A percentile compares a stretch with the other conserved stretches of the same genome.
These are phyloP conservation scores for Phylloscopus trochiloides DNA, from an alignment of 2,113 vertebrate genomes.

Conservation along the genomic window DNA sequence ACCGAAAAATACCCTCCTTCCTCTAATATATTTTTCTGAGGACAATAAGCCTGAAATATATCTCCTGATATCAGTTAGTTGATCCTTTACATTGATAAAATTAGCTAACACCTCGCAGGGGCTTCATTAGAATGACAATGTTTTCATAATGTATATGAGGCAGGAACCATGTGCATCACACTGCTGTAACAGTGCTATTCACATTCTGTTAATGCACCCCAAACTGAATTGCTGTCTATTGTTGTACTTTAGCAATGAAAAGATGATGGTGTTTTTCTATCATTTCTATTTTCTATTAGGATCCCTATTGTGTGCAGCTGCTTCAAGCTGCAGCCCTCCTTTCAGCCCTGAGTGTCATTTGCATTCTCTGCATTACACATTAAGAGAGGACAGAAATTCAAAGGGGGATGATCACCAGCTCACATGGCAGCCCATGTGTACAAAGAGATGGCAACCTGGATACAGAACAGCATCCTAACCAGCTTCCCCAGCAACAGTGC, in stretches of 20 bases:
- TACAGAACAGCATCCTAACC: background rate
- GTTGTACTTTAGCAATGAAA: background rate
- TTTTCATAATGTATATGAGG: background rate
- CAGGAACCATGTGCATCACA: background rate
- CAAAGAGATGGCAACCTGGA: background rate
- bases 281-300: background rate
- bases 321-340: background rate
- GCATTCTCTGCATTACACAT: background rate
- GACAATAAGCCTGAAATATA: background rate
- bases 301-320: background rate
- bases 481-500: background rate
- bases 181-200: background rate
- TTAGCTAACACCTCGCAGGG: background rate
- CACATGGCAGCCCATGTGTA: background rate
- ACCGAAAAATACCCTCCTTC: background rate
- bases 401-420: background rate
- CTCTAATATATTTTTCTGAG: background rate
- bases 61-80: background rate
- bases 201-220: background rate
- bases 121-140: background rate
- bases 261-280: background rate
- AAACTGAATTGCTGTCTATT: background rate
- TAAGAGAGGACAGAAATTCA: background rate
- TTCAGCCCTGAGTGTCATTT: background rate
- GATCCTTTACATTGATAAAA: background rate